Base-by-base conservation (phyloP, 1,140 invertebrate species). In the Delia radicum region DNA sequence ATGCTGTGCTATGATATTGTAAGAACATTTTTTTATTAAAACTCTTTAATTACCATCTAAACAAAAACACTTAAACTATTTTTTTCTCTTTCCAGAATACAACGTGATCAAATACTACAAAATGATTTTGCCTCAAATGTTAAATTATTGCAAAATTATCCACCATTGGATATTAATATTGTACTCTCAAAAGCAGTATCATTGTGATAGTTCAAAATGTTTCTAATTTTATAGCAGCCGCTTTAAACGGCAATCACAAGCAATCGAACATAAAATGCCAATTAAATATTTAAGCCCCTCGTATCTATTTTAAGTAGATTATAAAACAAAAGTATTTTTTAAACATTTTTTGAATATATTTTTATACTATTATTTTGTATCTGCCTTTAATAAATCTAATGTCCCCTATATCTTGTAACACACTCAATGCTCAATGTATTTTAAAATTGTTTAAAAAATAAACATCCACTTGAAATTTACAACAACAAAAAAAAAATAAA, bases 1-100 rank as follows among this genome's bases (percentile, higher is more conserved):
- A 74, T 98, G 96, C 87, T 97, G 95, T 89, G 95, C 96, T 78
- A 98, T 99, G 96, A 94, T 98, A 79, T 89, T 97, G 95, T 97
- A 90, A 93, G 94, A 77, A 6, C 1, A 55, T 12, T 28, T 61
- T 55, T 55, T 18, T 4, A 3, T 37, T 2, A 3, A 1, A 37
- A 13, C 1, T 72, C 21, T 33, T n/a, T 1, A 28, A 42, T 13
- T 75, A 15, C 10, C 31, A n/a, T 12, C 1, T 55, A 63, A 61
- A 21, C 31, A 75, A n/a, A 61, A 55, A 48, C 18, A 61, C 2
- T 63, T 37, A 55, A 15, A 28, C 21, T n/a, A n/a, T 73, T 12
- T 2, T 33, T 33, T 62, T 21, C 1, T 37, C 42, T 13, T 83
- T 88, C 65, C 86, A 96, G 94, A 81, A 90, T 96, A 78, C 87